phyloP scores from a whole-genome alignment of 2,113 vertebrate genomes.

The Leptosomus discolor region DNA sequence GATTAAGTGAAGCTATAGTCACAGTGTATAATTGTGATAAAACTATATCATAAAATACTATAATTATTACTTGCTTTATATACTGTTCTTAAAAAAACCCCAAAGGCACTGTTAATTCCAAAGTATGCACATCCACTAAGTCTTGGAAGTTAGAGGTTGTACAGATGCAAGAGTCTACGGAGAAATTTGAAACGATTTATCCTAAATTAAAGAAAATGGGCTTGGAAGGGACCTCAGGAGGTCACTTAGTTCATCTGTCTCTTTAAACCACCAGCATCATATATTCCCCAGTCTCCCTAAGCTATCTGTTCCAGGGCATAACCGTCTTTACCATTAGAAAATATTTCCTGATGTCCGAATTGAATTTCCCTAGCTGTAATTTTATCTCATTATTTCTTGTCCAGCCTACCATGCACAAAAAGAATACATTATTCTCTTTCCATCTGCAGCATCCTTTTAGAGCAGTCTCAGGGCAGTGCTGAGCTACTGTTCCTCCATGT shows the following conservation, averaged over 20 bases:
- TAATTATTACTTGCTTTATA: neutral
- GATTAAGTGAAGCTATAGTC: neutral
- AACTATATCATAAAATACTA: neutral
- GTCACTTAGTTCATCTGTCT: neutral
- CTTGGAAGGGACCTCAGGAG: neutral
- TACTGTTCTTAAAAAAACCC: neutral
- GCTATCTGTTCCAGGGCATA: neutral
- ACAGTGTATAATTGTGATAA: neutral
- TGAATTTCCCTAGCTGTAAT: constrained; percentile 29
- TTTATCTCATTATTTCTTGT: constrained; percentile 24
- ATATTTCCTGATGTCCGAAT: constrained; percentile 49
- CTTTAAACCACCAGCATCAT: neutral
- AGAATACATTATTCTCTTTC: constrained; percentile 11
- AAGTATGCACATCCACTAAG: neutral
- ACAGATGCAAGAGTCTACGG: neutral
- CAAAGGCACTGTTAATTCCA: neutral
- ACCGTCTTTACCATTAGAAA: constrained; percentile 2
- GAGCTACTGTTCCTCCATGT: neutral
- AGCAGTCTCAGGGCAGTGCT: neutral
- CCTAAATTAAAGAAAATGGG: neutral
- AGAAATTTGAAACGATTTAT: neutral
- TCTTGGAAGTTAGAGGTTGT: neutral
- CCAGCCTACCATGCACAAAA: neutral
- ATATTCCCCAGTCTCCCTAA: neutral
- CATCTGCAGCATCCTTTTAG: neutral